Evolutionary conservation across 2,797 vertebrate genomes (phyloP).

Genomic region (Morus bassanus): DNA sequence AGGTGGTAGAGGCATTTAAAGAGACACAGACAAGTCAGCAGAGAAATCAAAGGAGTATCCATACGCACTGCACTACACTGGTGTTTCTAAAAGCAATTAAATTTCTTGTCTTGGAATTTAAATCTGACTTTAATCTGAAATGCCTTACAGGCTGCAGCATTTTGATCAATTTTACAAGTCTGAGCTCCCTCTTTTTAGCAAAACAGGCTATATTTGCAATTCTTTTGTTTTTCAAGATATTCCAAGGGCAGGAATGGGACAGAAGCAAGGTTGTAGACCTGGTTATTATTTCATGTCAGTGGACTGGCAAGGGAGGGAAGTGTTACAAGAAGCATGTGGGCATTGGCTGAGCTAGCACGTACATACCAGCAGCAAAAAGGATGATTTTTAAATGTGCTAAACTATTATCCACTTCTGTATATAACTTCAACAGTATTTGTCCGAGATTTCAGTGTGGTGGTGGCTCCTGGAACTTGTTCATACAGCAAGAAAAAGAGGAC

Average conservation of each 20-base stretch:
- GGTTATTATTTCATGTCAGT: neutral
- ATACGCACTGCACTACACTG: neutral
- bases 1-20: neutral
- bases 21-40: neutral
- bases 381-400: neutral
- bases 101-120: neutral
- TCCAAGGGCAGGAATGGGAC: neutral
- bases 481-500: neutral
- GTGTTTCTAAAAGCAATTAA: neutral
- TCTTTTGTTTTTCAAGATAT: neutral
- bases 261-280: neutral
- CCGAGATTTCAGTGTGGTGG: neutral
- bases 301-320: neutral
- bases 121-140: neutral
- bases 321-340: neutral
- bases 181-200: neutral
- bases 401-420: neutral
- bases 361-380: neutral
- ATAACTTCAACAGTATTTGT: neutral
- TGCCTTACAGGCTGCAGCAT: neutral
- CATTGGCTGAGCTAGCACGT: neutral
- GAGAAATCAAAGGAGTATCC: neutral
- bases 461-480: neutral
- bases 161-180: neutral
- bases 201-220: neutral